phyloP scores from a whole-genome alignment of 2,888 invertebrate genomes.

The Anagyrus pseudococci region DNA sequence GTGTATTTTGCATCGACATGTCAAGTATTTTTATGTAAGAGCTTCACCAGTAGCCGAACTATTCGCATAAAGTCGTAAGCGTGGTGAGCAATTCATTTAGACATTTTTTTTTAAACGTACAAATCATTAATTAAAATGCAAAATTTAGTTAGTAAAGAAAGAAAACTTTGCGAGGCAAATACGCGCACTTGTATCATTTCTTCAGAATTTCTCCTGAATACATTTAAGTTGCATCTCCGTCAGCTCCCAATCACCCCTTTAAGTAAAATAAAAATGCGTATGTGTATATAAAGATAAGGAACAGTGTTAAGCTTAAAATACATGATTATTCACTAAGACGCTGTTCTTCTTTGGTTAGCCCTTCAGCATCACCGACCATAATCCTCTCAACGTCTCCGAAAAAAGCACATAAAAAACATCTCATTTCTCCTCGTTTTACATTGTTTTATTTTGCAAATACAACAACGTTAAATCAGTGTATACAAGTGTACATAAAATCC shows the following conservation, averaged over 20 bases:
- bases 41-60: not conserved
- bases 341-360: conserved; percentile 21
- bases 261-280: conserved; percentile 52
- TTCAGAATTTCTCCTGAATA: conserved; percentile 21
- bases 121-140: not conserved
- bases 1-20: conserved; percentile 17
- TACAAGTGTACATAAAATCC: conserved; percentile 9
- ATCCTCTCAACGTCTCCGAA: not conserved
- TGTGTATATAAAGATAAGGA: conserved; percentile 59
- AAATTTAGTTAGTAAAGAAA: conserved; percentile 7
- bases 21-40: conserved; percentile 20
- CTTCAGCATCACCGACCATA: not conserved
- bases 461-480: conserved; percentile 24
- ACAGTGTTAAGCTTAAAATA: conserved; percentile 56
- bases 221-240: conserved; percentile 36
- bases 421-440: conserved; percentile 18
- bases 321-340: conserved; percentile 52
- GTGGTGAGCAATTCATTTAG: not conserved
- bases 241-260: conserved; percentile 21
- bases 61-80: not conserved
- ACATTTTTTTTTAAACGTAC: not conserved
- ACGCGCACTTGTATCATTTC: conserved; percentile 29
- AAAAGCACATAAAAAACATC: not conserved
- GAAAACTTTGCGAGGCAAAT: conserved; percentile 24
- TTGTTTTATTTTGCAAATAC: conserved; percentile 34